Evolutionary conservation across 37 sponge, comb jelly and placozoan genomes (phyloP), one percentile per base, ranked within the genome.

Genomic region (Ianthella basta): DNA sequence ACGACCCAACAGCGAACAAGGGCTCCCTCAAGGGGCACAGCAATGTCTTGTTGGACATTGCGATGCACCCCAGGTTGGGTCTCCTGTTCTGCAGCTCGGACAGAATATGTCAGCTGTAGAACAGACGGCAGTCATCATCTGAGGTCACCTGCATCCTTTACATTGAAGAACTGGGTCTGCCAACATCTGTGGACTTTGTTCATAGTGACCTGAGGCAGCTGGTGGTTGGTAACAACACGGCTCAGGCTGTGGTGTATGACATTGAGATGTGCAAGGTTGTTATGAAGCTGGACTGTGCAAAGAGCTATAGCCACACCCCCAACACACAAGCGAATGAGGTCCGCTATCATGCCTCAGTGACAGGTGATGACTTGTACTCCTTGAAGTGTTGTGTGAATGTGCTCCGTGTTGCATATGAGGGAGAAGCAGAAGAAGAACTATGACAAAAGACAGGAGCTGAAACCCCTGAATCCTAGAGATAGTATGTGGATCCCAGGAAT

Each of bases 31-130:
- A 59, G 63, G 99, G 99, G 33, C 99, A 98, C 81, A 86, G 88
- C 19, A 93, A 98, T 83, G 92, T 96, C 5, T 86, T 98, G 66
- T 98, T 96, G 99, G 95, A 89, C 67, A 84, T 98, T 60, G 87
- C 86, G 0, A 85, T 94, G 21, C 95, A 97, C 55, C 91, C 91
- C 61, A 87, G 56, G 19, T 89, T 78, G 10, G 80, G 82, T 29
- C 72, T 94, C 19, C 86, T 91, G 23, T 94, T 95, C 34, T 88
- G 91, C 59, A 60, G 88, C 6, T 83, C 93, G 56, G 99, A 98
- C 77, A 95, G 96, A 5, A 90, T 86, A 4, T 89, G 91, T 32
- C 55, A 87, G 15, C 88, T 98, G 16, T 98, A 96, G 99, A 92
- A 94, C 89, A 80, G 70, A 56, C 59, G 53, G 24, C 55, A 29